Conservation (phyloP, 1,140 invertebrate species). For the Ericerus pela region DNA sequence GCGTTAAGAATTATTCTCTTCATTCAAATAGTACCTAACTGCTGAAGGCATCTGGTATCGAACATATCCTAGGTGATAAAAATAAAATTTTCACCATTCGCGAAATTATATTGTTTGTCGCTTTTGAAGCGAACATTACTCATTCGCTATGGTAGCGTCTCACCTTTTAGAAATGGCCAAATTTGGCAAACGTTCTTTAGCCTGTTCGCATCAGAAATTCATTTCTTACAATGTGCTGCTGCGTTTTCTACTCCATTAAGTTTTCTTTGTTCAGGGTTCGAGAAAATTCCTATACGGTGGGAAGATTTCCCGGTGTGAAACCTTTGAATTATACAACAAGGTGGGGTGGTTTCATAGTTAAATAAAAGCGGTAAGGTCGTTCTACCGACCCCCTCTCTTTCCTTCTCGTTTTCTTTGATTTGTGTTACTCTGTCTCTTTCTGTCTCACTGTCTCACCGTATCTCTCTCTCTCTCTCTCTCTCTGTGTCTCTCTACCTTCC, state of each 20-base stretch:
- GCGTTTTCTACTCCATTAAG: constrained; percentile 5
- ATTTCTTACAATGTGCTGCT: constrained; percentile 2
- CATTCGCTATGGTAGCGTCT: neutral
- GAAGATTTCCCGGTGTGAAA: neutral
- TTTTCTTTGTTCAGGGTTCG: neutral
- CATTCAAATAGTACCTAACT: no score
- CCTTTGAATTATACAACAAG: constrained; percentile 1
- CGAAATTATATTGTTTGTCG: constrained; percentile 2
- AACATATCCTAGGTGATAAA: no score
- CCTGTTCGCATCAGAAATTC: constrained; percentile 3
- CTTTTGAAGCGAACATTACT: constrained; percentile 3
- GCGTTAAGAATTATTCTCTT: no score
- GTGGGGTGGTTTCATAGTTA: no score
- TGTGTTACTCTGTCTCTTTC: no score
- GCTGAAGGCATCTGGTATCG: no score
- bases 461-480: no score
- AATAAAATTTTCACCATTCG: neutral
- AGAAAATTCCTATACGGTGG: neutral
- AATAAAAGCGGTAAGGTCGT: constrained; percentile 5
- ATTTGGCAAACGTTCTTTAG: constrained; percentile 3
- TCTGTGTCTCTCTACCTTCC: no score
- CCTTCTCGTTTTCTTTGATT: neutral
- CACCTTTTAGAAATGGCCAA: neutral
- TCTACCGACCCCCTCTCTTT: neutral
- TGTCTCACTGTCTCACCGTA: no score